Conservation (phyloP, 2,888 invertebrate genomes). For the Myopa tessellatipennis region DNA sequence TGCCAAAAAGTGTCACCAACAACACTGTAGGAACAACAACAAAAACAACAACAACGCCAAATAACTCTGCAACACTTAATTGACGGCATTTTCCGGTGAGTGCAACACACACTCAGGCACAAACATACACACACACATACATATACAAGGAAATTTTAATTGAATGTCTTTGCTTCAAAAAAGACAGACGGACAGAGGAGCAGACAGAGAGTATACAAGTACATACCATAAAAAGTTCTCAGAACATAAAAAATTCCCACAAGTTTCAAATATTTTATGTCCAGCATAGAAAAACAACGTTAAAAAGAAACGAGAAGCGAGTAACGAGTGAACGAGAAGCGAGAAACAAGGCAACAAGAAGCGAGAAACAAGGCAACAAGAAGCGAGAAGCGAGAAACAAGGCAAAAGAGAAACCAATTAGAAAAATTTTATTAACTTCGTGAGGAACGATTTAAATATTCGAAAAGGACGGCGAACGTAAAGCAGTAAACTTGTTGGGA, state of each 20-base stretch:
- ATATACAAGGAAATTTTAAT: neutral
- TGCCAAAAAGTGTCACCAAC: slow-evolving; percentile 34
- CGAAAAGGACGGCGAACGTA: neutral
- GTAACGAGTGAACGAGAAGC: neutral
- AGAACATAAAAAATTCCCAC: no score
- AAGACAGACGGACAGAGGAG: neutral
- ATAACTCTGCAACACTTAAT: slow-evolving; percentile 39
- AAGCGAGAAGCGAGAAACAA: neutral
- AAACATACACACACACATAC: neutral
- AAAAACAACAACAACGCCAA: slow-evolving; percentile 15
- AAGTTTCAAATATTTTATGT: no score
- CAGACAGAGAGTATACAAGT: no score
- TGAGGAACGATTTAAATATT: neutral
- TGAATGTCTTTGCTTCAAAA: neutral
- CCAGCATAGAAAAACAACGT: no score
- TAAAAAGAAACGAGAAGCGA: neutral
- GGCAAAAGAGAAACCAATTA: neutral
- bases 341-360: neutral
- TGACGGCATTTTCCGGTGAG: slow-evolving; percentile 55
- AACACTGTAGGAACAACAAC: neutral
- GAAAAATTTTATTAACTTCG: neutral
- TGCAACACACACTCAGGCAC: slow-evolving; percentile 22
- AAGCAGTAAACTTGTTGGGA: neutral
- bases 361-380: neutral
- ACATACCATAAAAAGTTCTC: no score